Conservation (phyloP, 2,888 invertebrate genomes). For the Hirtodrosophila alboralis region DNA sequence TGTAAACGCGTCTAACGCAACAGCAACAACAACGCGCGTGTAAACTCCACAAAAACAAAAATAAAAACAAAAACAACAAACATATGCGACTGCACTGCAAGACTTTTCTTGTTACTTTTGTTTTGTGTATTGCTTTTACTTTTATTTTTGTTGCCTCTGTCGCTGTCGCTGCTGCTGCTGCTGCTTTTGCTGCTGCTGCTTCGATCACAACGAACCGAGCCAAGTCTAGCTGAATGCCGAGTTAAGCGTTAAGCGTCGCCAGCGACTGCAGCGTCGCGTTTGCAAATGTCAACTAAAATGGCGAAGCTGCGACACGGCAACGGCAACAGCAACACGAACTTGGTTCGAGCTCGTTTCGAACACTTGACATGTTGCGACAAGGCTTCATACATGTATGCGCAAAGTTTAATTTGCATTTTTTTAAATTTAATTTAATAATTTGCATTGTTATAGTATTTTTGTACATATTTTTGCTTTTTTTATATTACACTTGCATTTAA, state of each 20-base stretch:
- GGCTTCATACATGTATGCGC: too few species aligned
- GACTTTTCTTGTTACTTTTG: conserved; percentile 37
- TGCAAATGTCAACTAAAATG: conserved; percentile 66
- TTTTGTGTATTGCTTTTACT: conserved; percentile 35
- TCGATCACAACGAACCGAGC: conserved; percentile 49
- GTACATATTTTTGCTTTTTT: too few species aligned
- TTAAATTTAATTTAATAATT: too few species aligned
- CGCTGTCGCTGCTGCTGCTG: conserved; percentile 1
- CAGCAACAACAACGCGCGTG: conserved; percentile 23
- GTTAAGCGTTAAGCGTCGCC: conserved; percentile 50
- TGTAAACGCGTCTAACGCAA: conserved; percentile 29
- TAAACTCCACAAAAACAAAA: conserved; percentile 6
- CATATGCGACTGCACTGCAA: conserved; percentile 1
- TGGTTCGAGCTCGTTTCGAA: conserved; percentile 3
- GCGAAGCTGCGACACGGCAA: conserved; percentile 13
- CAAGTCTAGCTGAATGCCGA: conserved; percentile 26
- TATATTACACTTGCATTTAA: too few species aligned
- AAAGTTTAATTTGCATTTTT: too few species aligned
- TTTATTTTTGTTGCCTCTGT: conserved; percentile 7
- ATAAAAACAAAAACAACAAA: conserved; percentile 11
- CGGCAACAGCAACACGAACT: conserved; percentile 21
- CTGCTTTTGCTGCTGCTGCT: conserved; percentile 17
- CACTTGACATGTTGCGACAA: conserved; percentile 12
- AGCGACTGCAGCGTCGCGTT: conserved; percentile 55
- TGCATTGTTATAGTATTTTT: too few species aligned